phyloP scores from a whole-genome alignment of 2,113 vertebrate genomes.

The Chunga burmeisteri region DNA sequence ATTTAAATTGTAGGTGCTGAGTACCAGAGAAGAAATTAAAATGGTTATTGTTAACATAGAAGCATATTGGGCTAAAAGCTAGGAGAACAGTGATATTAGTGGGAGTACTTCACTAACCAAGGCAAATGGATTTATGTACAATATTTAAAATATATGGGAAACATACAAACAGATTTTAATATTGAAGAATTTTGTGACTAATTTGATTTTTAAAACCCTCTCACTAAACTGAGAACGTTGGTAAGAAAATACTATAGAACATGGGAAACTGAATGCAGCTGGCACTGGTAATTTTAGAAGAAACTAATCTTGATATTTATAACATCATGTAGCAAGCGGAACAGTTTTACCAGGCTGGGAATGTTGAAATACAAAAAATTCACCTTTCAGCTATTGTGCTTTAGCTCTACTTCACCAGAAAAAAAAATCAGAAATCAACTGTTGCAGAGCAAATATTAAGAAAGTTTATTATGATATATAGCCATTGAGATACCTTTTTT shows the following conservation, averaged over 20 bases:
- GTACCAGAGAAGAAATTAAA: constrained; percentile 18
- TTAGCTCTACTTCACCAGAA: constrained; percentile 4
- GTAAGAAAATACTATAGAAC: constrained; percentile 69
- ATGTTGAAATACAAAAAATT: constrained; percentile 64
- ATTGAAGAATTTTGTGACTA: constrained; percentile 19
- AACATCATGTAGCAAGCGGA: constrained; percentile 59
- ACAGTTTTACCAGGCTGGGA: constrained; percentile 65
- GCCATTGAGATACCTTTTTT: not conserved
- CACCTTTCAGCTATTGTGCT: constrained; percentile 62
- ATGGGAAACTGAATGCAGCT: constrained; percentile 68
- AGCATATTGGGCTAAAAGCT: not conserved
- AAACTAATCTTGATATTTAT: constrained; percentile 76
- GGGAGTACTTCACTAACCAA: not conserved
- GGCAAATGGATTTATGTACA: constrained; percentile 9
- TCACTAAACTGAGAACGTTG: constrained; percentile 53
- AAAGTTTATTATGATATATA: constrained; percentile 13
- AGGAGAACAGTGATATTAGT: not conserved
- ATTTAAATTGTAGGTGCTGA: not conserved
- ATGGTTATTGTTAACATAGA: not conserved
- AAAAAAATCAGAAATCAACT: constrained; percentile 44
- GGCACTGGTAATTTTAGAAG: constrained; percentile 74
- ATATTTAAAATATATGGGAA: constrained; percentile 24
- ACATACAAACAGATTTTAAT: constrained; percentile 8
- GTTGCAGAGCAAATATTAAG: constrained; percentile 3
- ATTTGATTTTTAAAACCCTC: constrained; percentile 48